These are phyloP conservation scores for Nothocercus nigrocapillus DNA, from an alignment of 2,113 vertebrate species.

Conservation along the genomic window DNA sequence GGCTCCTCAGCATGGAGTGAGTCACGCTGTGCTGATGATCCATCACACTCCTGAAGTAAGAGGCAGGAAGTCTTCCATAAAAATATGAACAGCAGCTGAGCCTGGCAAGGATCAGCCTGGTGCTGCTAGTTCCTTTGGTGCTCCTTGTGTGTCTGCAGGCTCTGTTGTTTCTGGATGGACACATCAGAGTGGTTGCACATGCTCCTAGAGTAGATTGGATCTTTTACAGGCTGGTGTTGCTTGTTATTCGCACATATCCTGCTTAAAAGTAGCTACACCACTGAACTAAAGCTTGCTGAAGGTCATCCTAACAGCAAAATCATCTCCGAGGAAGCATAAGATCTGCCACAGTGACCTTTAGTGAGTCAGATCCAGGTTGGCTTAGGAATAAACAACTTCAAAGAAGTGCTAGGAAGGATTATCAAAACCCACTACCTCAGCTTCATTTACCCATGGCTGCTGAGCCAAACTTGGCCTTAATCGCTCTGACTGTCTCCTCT, in stretches of 20 bases:
- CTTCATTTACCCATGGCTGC: neutral
- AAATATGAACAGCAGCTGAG: neutral
- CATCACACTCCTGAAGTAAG: fast-evolving
- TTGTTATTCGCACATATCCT: neutral
- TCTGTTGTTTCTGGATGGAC: fast-evolving
- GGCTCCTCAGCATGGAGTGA: neutral
- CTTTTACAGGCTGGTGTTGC: neutral
- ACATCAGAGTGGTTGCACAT: neutral
- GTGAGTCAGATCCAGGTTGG: neutral
- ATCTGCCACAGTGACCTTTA: neutral
- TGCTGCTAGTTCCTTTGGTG: neutral
- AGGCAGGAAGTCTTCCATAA: neutral
- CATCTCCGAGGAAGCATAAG: neutral
- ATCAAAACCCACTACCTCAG: neutral
- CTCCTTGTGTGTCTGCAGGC: neutral
- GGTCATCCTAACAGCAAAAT: neutral
- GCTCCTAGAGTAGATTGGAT: neutral
- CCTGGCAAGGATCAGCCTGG: neutral
- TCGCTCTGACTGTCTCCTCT: neutral
- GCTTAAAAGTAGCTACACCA: neutral
- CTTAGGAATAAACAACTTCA: neutral
- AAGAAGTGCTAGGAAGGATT: neutral
- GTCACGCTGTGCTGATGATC: neutral
- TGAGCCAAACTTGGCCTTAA: neutral
- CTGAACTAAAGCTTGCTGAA: neutral